phyloP scores from a whole-genome alignment of 2,113 vertebrate genomes.

The Harpagus bidentatus region DNA sequence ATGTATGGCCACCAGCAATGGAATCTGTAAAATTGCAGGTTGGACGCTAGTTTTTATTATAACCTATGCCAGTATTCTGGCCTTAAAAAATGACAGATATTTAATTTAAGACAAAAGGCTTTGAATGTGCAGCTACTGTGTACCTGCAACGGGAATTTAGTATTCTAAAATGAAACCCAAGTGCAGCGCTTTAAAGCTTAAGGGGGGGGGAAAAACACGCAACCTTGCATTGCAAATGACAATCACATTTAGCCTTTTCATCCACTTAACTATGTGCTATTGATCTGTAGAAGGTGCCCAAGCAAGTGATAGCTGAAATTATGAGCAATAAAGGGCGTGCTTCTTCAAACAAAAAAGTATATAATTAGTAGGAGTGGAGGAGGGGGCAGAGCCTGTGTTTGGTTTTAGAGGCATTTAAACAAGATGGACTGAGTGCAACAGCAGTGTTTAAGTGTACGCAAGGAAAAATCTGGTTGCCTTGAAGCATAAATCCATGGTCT shows the following conservation, averaged over 20 bases:
- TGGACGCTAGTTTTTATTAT: conserved; percentile 60
- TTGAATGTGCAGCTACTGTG: neutral
- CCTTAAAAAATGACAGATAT: conserved; percentile 61
- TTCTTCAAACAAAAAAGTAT: conserved; percentile 68
- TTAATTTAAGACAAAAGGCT: conserved; percentile 66
- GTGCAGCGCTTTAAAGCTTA: neutral
- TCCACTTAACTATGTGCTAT: conserved; percentile 70
- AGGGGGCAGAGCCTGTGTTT: conserved; percentile 40
- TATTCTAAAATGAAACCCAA: conserved; percentile 49
- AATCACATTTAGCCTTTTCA: conserved; percentile 73
- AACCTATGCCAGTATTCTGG: conserved; percentile 53
- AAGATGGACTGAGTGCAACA: conserved; percentile 34
- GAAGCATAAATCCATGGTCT: conserved; percentile 52
- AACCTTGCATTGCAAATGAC: conserved; percentile 69
- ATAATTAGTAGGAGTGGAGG: conserved; percentile 61
- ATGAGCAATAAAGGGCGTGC: conserved; percentile 67
- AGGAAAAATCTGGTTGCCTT: conserved; percentile 26
- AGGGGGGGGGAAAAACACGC: neutral
- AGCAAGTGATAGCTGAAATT: conserved; percentile 71
- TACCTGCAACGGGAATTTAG: conserved; percentile 48
- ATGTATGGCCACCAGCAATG: conserved; percentile 72
- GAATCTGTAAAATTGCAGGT: conserved; percentile 68
- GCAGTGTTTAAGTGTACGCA: neutral
- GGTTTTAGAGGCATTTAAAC: conserved; percentile 47
- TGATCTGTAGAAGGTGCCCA: conserved; percentile 68